These are phyloP conservation scores for Mesoligia furuncula DNA, from an alignment of 2,888 invertebrate genomes.

Conservation along the genomic window DNA sequence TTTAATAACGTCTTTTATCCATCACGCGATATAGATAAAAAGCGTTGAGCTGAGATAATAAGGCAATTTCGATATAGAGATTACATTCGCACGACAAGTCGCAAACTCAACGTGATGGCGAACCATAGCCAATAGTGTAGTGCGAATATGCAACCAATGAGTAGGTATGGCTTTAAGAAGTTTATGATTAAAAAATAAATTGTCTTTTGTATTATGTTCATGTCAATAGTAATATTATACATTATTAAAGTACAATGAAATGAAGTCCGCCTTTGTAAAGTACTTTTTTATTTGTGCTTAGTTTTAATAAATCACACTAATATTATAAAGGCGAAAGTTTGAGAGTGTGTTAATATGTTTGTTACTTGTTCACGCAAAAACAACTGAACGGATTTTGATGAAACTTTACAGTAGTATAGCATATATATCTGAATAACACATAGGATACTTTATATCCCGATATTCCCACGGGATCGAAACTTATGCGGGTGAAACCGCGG, in stretches of 20 bases:
- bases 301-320: background rate
- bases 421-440: no score
- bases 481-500: no score
- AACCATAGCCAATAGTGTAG: conserved; percentile 13
- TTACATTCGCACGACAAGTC: conserved; percentile 33
- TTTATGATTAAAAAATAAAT: conserved; percentile 2
- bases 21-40: conserved; percentile 58
- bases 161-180: background rate
- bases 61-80: conserved; percentile 40
- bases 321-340: no score
- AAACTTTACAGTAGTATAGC: no score
- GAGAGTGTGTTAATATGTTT: no score
- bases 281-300: background rate
- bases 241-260: background rate
- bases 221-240: background rate
- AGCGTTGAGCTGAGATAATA: conserved; percentile 37
- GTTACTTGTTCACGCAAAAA: no score
- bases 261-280: background rate
- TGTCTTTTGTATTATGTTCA: background rate
- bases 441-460: no score
- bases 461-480: no score
- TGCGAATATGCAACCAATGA: conserved; percentile 5
- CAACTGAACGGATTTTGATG: no score
- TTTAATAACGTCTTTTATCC: conserved; percentile 23
- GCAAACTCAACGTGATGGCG: conserved; percentile 37